Conservation (phyloP, 2,888 invertebrate species). For the Nesidiocoris tenuis region DNA sequence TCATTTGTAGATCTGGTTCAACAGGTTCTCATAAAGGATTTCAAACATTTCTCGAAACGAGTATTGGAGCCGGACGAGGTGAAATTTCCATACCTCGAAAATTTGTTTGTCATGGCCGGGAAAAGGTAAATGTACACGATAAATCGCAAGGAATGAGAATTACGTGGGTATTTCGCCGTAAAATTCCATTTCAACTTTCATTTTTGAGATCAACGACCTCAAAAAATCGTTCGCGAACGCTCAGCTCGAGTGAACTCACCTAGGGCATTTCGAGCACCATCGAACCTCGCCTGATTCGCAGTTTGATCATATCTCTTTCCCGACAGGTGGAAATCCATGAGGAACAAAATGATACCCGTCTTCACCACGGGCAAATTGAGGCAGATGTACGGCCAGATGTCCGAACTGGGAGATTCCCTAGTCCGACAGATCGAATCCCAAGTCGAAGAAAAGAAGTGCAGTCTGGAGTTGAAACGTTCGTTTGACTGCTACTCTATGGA, state of each 20-base stretch:
- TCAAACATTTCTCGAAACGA: slow-evolving; percentile 13
- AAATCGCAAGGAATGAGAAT: too few relatives aligned
- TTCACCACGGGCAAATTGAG: slow-evolving; percentile 31
- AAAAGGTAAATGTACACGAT: slow-evolving; percentile 8
- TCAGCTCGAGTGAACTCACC: neutral
- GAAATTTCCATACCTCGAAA: slow-evolving; percentile 7
- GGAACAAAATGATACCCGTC: slow-evolving; percentile 31
- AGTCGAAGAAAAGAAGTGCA: neutral
- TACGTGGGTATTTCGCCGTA: too few relatives aligned
- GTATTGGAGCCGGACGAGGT: slow-evolving; percentile 1
- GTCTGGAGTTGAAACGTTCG: neutral
- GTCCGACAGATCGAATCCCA: neutral
- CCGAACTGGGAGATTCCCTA: neutral
- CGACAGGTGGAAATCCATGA: slow-evolving; percentile 28
- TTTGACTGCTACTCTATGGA: slow-evolving; percentile 35
- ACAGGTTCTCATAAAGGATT: slow-evolving; percentile 27
- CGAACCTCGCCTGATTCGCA: neutral
- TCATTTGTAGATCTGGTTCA: slow-evolving; percentile 29
- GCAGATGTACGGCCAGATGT: slow-evolving; percentile 28
- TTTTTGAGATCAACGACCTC: neutral
- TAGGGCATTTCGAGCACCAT: neutral
- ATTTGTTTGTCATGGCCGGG: slow-evolving; percentile 24
- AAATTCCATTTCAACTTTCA: too few relatives aligned
- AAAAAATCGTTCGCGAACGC: neutral
- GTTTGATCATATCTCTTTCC: neutral